Base-by-base conservation (phyloP, 2,113 vertebrate species). In the Tachysurus fulvidraco region DNA sequence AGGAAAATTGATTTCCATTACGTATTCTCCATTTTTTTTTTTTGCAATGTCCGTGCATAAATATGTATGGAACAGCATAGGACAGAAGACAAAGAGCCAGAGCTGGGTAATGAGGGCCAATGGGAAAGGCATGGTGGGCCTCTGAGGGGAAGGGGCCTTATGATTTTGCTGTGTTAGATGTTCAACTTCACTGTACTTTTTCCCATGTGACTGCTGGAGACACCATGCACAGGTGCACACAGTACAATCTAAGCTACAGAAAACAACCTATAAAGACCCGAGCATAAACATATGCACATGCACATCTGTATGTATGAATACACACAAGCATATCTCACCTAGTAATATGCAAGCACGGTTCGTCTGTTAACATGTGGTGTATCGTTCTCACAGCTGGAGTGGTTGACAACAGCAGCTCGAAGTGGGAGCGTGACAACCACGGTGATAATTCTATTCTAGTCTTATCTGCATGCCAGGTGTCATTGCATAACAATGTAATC, bases 11-110 rank as follows among this genome's bases (percentile, higher is more conserved):
- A 95, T 95, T 95, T 93, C 92, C 86, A 88, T 93, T 94, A 85
- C 91, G 86, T 85, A 89, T 91, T 92, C 88, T 85, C 85, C 88
- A 82, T 87, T 36, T 36, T 36, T 36, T 36, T 36, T 50, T 85
- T 86, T 78, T 88, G 74, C 88, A 12, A 76, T 85, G 92, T 94
- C 93, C 92, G 78, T 90, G 88, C 93, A 94, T 95, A 94, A 95
- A 95, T 95, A 95, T 95, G 94, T 94, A 95, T 95, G 94, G 65
- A 85, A 89, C 91, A 90, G 91, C 90, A 90, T 89, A 92, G 91
- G 89, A 92, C 91, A 91, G 91, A 91, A 92, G 92, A 93, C 93
- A 91, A 93, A 92, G 93, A 93, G 92, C 91, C 91, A 89, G 59
- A 83, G 71, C 79, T 65, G 79, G 88, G 86, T 92, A 90, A 90